Base-by-base conservation (phyloP, 92 coral and sea anemone species). In the Palythoa grandiflora region DNA sequence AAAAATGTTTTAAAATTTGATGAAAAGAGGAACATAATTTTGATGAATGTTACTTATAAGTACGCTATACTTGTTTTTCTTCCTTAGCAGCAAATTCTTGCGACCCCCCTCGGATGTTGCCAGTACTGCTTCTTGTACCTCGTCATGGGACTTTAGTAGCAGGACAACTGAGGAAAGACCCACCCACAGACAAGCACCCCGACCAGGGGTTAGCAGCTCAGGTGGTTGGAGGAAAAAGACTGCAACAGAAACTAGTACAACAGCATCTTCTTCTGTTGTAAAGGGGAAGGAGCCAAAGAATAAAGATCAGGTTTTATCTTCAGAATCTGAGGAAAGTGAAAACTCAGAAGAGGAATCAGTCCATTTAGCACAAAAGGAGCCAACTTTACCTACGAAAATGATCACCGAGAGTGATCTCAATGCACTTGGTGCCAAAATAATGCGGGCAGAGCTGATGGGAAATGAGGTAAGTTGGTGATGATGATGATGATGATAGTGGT, bases 391-490 rank as follows among this genome's bases (percentile, higher is more conserved):
- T 5, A 76, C 77, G 20, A 95, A 93, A 83, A 88, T 80, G 61
- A 86, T 97, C 35, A 97, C 99, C 1, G 99, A 97, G 55, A 93
- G 94, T 65, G 99, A 97, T 88, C 93, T 97, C 63, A 97, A 97
- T 63, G 94, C 92, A 52, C 96, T 95, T 59, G 99, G 99, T 73
- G 99, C 99, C 6, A 95, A 97, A 84, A 94, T 96, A 40, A 87
- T 97, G 38, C 89, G 93, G 89, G 97, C 99, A 0, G 99, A 95
- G 85, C 88, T 97, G 53, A 97, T 97, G 98, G 99, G 99, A 51
- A 89, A 94, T 72, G 98, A 97, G 96, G 99, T 95, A 68, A 0
- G 90, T 80, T n/a, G 72, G 9, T n/a, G 3, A 21, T 21, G 36
- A 65, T 21, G 36, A 21, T 65, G 11, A 9, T 36, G 16, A 38